Base-by-base conservation (phyloP, 2,888 invertebrate species). In the Crematogaster levior region DNA sequence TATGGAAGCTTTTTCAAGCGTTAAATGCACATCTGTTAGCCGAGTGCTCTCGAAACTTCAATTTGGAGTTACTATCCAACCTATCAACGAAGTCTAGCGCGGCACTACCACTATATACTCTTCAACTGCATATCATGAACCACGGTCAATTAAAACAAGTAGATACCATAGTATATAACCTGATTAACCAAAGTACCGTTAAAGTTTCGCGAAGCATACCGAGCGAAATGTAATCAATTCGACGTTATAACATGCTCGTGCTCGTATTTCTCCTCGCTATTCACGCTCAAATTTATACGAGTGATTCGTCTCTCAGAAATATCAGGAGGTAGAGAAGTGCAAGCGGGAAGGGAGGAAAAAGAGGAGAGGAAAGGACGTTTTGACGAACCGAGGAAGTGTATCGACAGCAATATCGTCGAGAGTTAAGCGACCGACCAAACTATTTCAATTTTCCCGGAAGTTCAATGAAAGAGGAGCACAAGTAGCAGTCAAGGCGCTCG, bases 381-480 rank as follows among this genome's bases (percentile, higher is more conserved):
- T 40, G 40, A 72, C 12, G 40, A 37, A 37, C 10, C 10, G 34
- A 15, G 63, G 7, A 6, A 56, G 40, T 37, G 48, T 75, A 53
- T 66, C 37, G 65, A 34, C 21, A 37, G 61, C 53, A 56, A 66
- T 24, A 46, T 72, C 46, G 61, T 43, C 40, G 63, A 7, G 27
- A 65, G 70, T 77, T 61, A 56, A 53, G 46, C 43, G 63, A 27
- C 9, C 48, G 27, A 40, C 40, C 61, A n/a, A 84, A 85, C 77
- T 85, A 88, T 84, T 84, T 77, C 82, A 87, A 84, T 85, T 86
- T 72, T 24, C 70, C 27, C 58, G 40, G n/a, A 86, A 84, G 70
- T 88, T 74, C 56, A 60, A 48, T 24, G 79, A 58, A 75, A 87
- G 83, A 68, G 75, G 53, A 75, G 60, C 43, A 24, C 74, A 7